Evolutionary conservation across 2,113 vertebrate species (phyloP), one percentile per base, ranked within the genome.

Genomic region (Cygnus buccinator): DNA sequence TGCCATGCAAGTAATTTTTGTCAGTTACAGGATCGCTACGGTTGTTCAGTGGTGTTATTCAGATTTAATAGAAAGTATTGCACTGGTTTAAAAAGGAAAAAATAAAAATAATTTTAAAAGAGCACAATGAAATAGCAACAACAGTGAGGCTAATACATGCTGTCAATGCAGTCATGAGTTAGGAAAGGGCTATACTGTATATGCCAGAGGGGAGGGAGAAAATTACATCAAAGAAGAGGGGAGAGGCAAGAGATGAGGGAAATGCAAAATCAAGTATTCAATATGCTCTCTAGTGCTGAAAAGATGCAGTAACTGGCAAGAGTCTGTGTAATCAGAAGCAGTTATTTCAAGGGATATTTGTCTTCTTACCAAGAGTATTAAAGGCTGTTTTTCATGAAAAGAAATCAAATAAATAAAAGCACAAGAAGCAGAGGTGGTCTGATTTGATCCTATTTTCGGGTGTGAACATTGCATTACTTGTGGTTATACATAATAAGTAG

Each of bases 311-410:
- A 80, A 28, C 59, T 94, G 59, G 13, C 37, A 87, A 74, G 22
- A 77, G 81, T n/a, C 70, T 87, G 59, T 89, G 67, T 89, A 66
- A 94, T 81, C 33, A 78, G 43, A 70, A 80, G 33, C 65, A 68
- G 22, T 59, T 81, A 93, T 95, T 97, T 97, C 79, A 93, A 93
- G 66, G 63, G 43, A 73, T 88, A 65, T 28, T 82, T 80, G 37
- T 90, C 37, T 67, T 71, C 19, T 73, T 90, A 89, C 20, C 87
- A 66, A 58, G 17, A 76, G 48, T 82, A 90, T 92, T 96, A 95
- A 95, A 73, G 52, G 41, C 80, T 81, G 31, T 96, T 90, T 90
- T 96, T 88, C 26, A 37, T 90, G 46, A 95, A 94, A 89, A 65
- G 18, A 94, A 97, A 94, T 62, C 18, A 80, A 91, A 66, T 70